A percentile compares a stretch with the other conserved stretches of the same genome.
Evolutionary conservation across 2,888 invertebrate genomes (phyloP).

Genomic region (Ctenicera cuprea): DNA sequence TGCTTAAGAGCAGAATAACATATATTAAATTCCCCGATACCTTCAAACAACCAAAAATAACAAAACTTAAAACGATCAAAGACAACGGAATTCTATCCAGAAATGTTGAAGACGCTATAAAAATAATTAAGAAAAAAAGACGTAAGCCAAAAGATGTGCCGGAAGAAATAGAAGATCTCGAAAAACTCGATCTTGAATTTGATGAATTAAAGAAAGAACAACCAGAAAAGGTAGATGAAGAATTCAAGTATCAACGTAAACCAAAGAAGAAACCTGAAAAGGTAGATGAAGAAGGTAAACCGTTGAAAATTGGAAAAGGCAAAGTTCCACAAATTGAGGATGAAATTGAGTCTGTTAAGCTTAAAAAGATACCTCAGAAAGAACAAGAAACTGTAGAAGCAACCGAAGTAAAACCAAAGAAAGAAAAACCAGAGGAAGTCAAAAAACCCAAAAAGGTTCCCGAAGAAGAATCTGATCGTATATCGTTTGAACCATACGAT

Average conservation of each 20-base stretch:
- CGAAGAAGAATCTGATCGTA: constrained; percentile 70
- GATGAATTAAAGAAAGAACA: constrained; percentile 71
- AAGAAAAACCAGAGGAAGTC: constrained; percentile 34
- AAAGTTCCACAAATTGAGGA: constrained; percentile 68
- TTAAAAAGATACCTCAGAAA: constrained; percentile 70
- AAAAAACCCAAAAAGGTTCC: constrained; percentile 62
- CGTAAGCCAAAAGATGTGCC: constrained; percentile 69
- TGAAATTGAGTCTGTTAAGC: constrained; percentile 63
- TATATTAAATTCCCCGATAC: constrained; percentile 76
- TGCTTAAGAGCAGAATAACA: constrained; percentile 72
- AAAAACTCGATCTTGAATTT: constrained; percentile 66
- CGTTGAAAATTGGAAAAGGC: constrained; percentile 72
- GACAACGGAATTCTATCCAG: constrained; percentile 82
- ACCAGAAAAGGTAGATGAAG: constrained; percentile 60
- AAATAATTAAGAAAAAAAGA: constrained; percentile 76
- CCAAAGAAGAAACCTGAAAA: constrained; percentile 66
- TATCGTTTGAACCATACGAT: constrained; percentile 67
- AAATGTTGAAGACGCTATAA: constrained; percentile 79
- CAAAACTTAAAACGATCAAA: constrained; percentile 73
- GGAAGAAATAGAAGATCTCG: constrained; percentile 74
- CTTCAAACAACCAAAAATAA: constrained; percentile 54
- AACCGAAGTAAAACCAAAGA: constrained; percentile 64
- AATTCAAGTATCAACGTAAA: constrained; percentile 62
- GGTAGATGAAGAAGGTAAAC: constrained; percentile 66
- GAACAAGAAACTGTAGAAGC: constrained; percentile 63